Evolutionary conservation across 1,140 invertebrate species (phyloP).

Genomic region (Pseudomyrmex cubaensis): DNA sequence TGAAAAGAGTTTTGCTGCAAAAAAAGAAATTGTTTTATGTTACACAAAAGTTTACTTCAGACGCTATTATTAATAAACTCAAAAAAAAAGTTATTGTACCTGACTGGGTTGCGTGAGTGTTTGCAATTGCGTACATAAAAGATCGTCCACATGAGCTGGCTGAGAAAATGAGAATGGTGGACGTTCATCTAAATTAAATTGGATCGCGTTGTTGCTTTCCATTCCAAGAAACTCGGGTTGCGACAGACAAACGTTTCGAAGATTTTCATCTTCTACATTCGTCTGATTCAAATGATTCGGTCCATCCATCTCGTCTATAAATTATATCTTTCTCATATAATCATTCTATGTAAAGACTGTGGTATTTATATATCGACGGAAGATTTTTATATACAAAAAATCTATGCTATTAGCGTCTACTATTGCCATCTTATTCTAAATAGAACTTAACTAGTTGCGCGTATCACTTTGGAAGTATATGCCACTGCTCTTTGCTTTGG

Average conservation of each 20-base stretch:
- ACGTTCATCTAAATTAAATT: slow-evolving; percentile 77
- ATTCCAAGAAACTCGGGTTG: slow-evolving; percentile 80
- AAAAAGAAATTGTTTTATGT: background rate
- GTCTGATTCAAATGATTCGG: slow-evolving; percentile 12
- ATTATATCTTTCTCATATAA: background rate
- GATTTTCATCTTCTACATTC: slow-evolving; percentile 75
- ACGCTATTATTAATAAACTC: too few relatives aligned
- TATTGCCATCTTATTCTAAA: background rate
- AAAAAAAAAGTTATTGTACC: slow-evolving; percentile 66
- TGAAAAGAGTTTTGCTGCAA: slow-evolving; percentile 89
- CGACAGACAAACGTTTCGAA: slow-evolving; percentile 78
- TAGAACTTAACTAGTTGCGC: background rate
- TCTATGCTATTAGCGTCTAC: background rate
- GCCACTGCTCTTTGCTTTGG: slow-evolving; percentile 85
- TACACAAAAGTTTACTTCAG: too few relatives aligned
- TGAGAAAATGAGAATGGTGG: slow-evolving; percentile 93
- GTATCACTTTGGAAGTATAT: slow-evolving; percentile 33
- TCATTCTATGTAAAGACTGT: background rate
- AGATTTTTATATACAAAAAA: background rate
- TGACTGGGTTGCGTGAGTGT: slow-evolving; percentile 85
- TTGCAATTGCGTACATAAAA: slow-evolving; percentile 91
- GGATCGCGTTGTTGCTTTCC: slow-evolving; percentile 69
- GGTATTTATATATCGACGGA: background rate
- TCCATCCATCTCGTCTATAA: slow-evolving; percentile 44
- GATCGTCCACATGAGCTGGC: slow-evolving; percentile 92